Conservation (phyloP, 2,797 vertebrate genomes). For the Taenioides sp. region DNA sequence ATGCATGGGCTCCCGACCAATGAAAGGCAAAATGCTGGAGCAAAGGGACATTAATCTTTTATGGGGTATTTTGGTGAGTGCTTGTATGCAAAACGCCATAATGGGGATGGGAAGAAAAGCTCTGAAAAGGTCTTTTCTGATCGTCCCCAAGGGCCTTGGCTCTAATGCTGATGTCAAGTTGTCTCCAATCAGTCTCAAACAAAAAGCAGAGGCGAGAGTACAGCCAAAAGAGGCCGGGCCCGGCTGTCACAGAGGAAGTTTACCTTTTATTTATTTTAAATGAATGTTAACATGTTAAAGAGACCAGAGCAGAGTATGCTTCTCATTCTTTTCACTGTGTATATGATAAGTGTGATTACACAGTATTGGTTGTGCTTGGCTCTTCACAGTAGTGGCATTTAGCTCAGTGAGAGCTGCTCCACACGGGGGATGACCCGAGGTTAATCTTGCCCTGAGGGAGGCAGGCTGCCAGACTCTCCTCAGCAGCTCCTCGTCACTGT, state of each 20-base stretch:
- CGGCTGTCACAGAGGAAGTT: slow-evolving; percentile 15
- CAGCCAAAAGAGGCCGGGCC: slow-evolving; percentile 28
- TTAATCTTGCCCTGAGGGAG: slow-evolving; percentile 78
- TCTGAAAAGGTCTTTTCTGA: slow-evolving; percentile 59
- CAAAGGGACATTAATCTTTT: slow-evolving; percentile 78
- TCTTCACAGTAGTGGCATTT: slow-evolving; percentile 64
- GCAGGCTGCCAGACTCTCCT: slow-evolving; percentile 57
- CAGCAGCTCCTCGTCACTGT: slow-evolving; percentile 36
- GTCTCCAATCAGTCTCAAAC: slow-evolving; percentile 49
- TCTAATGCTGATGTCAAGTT: slow-evolving; percentile 52
- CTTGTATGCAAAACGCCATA: slow-evolving; percentile 77
- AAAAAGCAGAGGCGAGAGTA: slow-evolving; percentile 39
- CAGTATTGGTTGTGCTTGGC: slow-evolving; percentile 56
- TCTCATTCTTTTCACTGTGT: slow-evolving; percentile 35
- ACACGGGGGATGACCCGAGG: slow-evolving; percentile 71
- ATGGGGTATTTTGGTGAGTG: slow-evolving; percentile 74
- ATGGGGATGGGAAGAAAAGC: slow-evolving; percentile 61
- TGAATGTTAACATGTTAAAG: slow-evolving; percentile 11
- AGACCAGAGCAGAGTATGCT: slow-evolving; percentile 21
- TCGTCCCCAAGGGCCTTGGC: slow-evolving; percentile 38
- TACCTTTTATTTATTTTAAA: slow-evolving; percentile 29
- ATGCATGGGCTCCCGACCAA: slow-evolving; percentile 79
- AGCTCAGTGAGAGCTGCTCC: slow-evolving; percentile 68
- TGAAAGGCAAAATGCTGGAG: slow-evolving; percentile 71
- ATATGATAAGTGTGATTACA: slow-evolving; percentile 47